Evolutionary conservation across 1,140 invertebrate species (phyloP).

Genomic region (Drosophila murphyi): DNA sequence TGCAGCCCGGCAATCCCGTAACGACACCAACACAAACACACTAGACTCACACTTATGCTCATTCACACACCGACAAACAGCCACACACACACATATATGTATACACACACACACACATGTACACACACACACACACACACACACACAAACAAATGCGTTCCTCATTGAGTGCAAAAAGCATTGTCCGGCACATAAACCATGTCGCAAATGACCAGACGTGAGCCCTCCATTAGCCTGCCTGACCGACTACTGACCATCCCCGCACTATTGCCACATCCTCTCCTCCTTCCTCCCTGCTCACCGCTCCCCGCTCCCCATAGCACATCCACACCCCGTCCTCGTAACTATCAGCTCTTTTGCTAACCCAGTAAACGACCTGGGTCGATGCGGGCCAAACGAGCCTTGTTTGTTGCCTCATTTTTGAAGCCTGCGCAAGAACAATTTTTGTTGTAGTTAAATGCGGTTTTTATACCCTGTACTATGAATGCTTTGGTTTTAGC

Average conservation of each 20-base stretch:
- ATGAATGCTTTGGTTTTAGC: not conserved
- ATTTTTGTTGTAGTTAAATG: constrained; percentile 1
- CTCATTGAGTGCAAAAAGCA: constrained; percentile 80
- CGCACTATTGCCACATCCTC: not conserved
- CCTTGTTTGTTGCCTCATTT: constrained; percentile 60
- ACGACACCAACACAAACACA: constrained; percentile 4
- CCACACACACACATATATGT: not conserved
- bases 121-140: constrained; percentile 25
- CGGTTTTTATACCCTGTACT: constrained; percentile 24
- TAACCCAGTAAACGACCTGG: constrained; percentile 39
- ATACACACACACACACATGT: not conserved
- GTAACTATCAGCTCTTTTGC: constrained; percentile 14
- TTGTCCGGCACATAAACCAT: constrained; percentile 79
- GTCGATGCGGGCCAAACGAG: constrained; percentile 49
- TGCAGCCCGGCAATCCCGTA: constrained; percentile 19
- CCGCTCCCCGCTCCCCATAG: no score
- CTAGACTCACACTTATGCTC: not conserved
- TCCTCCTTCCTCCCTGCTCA: not conserved
- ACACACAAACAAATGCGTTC: constrained; percentile 26
- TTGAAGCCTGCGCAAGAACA: constrained; percentile 35
- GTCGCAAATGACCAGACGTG: constrained; percentile 81
- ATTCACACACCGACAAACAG: not conserved
- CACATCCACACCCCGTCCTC: not conserved
- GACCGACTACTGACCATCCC: constrained; percentile 13
- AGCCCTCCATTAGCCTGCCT: constrained; percentile 69